Percentiles rank a stretch among this genome's conserved stretches.
These are phyloP conservation scores for Polyommatus icarus DNA, from an alignment of 2,888 invertebrate species.

Conservation along the genomic window DNA sequence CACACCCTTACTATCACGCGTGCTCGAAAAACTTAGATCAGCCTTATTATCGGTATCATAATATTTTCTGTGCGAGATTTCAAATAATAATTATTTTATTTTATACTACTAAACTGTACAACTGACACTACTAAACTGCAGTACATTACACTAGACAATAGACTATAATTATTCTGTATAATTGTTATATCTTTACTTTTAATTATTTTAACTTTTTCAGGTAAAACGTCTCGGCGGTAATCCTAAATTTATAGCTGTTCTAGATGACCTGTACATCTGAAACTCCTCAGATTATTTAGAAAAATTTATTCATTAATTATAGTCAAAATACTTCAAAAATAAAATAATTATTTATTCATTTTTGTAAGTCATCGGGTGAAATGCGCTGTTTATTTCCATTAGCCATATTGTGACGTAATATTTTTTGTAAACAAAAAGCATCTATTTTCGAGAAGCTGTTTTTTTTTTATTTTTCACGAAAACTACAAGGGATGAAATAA, in stretches of 20 bases:
- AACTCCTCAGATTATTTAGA: background rate
- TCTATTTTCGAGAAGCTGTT: background rate
- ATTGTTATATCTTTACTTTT: background rate
- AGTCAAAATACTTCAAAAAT: background rate
- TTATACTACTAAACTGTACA: no score
- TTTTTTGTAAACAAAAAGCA: background rate
- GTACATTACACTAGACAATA: no score
- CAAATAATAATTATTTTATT: no score
- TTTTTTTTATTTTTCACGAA: no score
- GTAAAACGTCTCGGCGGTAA: slow-evolving; percentile 18
- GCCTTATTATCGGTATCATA: no score
- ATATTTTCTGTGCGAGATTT: no score
- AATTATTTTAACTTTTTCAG: background rate
- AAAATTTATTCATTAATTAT: background rate
- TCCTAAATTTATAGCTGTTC: slow-evolving; percentile 7
- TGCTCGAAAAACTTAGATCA: no score
- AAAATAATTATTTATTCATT: background rate
- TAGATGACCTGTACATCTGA: slow-evolving; percentile 20
- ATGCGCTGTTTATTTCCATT: background rate
- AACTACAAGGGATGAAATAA: no score
- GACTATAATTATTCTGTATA: no score
- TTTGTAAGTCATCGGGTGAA: background rate
- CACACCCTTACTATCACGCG: no score
- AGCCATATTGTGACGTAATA: no score
- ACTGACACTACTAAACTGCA: no score